Percentiles rank a stretch among this genome's conserved stretches.
Evolutionary conservation across 2,888 invertebrate genomes (phyloP).

Genomic region (Anthophora plumipes): DNA sequence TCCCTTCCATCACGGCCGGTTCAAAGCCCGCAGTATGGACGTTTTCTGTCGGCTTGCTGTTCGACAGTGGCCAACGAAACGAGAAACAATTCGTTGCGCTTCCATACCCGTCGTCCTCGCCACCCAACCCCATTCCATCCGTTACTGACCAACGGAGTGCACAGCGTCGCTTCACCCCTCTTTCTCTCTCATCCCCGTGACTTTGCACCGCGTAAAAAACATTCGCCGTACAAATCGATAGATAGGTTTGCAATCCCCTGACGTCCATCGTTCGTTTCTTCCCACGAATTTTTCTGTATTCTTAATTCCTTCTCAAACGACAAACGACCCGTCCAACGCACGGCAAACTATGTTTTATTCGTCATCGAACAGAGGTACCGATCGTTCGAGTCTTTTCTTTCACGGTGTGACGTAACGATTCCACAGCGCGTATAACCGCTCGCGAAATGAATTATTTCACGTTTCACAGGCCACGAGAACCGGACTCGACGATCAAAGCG

Average conservation of each 20-base stretch:
- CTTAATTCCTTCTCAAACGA: background rate
- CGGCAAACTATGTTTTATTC: no score
- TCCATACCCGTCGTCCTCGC: background rate
- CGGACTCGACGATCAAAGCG: constrained; percentile 16
- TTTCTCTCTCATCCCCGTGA: no score
- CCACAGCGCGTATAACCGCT: no score
- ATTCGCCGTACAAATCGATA: constrained; percentile 46
- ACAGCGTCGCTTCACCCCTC: background rate
- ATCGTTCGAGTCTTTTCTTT: no score
- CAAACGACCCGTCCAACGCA: no score
- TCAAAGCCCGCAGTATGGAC: constrained; percentile 61
- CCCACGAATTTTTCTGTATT: background rate
- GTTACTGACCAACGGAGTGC: background rate
- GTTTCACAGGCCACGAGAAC: background rate
- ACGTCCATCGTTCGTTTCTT: background rate
- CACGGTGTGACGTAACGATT: no score
- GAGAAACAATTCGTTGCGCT: constrained; percentile 68
- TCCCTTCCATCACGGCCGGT: constrained; percentile 36
- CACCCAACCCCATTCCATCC: background rate
- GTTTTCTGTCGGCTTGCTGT: constrained; percentile 56
- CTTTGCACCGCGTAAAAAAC: constrained; percentile 42
- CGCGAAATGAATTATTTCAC: background rate
- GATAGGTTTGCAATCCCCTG: constrained; percentile 18
- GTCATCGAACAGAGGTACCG: no score
- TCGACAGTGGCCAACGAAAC: constrained; percentile 68